phyloP scores from a whole-genome alignment of 2,888 invertebrate genomes.

The Acanthococcus lagerstroemiae region DNA sequence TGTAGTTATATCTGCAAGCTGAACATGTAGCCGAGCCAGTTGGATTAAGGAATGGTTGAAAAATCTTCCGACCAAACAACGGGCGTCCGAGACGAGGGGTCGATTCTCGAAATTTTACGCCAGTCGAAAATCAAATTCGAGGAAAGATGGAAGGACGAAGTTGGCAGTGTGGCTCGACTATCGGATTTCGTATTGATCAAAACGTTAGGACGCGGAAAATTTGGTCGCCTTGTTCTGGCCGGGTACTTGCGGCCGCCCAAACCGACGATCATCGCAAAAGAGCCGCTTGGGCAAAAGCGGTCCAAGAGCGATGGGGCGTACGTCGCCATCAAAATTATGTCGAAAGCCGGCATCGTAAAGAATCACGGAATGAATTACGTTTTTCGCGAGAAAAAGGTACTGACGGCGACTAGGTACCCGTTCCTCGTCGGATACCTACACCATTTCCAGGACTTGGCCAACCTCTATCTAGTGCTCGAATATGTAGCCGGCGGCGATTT shows the following conservation, averaged over 20 bases:
- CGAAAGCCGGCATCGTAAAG: not conserved
- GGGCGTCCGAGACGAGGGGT: not conserved
- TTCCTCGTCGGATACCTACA: conserved; percentile 4
- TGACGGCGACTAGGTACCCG: conserved; percentile 1
- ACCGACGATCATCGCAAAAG: too few species aligned
- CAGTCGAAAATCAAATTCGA: not conserved
- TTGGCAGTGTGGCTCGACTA: not conserved
- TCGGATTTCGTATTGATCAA: conserved; percentile 14
- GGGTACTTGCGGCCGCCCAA: too few species aligned
- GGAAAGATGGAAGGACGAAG: conserved; percentile 5
- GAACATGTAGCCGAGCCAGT: too few species aligned
- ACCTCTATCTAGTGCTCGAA: conserved; percentile 11
- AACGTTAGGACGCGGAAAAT: conserved; percentile 2
- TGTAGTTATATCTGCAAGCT: too few species aligned
- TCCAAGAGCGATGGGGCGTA: not conserved
- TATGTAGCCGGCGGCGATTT: conserved; percentile 13
- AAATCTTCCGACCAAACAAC: too few species aligned
- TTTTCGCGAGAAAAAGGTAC: not conserved
- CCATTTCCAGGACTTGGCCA: conserved; percentile 16
- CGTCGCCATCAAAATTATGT: conserved; percentile 16
- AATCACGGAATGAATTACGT: not conserved
- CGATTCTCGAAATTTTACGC: not conserved
- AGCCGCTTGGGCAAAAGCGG: too few species aligned
- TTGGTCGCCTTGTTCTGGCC: conserved; percentile 7
- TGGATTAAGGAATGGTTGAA: too few species aligned